A percentile compares a stretch with the other conserved stretches of the same genome.
phyloP scores from a whole-genome alignment of 2,113 vertebrate species.

The Dicrurus megarhynchus region DNA sequence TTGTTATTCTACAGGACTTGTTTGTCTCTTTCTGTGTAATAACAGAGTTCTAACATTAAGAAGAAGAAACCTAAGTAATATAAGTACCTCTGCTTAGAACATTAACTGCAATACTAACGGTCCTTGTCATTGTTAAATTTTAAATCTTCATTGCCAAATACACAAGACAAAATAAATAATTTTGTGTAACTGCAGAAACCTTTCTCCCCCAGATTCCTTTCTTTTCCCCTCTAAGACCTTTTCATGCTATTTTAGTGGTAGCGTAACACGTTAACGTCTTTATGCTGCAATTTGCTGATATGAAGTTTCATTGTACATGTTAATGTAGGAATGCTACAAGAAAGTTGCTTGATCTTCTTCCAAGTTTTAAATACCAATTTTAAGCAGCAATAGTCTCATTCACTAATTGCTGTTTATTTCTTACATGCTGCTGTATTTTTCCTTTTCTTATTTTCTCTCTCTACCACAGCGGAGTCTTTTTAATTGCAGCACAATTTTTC shows the following conservation, averaged over 20 bases:
- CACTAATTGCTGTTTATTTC: slow-evolving; percentile 53
- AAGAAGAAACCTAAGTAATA: neutral
- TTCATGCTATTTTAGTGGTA: slow-evolving; percentile 49
- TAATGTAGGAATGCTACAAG: slow-evolving; percentile 21
- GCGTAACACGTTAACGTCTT: slow-evolving; percentile 4
- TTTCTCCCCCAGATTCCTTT: slow-evolving; percentile 32
- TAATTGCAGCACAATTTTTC: slow-evolving; percentile 44
- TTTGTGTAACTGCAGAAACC: neutral
- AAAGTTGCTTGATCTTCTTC: slow-evolving; percentile 52
- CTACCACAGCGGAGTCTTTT: neutral
- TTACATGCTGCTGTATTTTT: slow-evolving; percentile 22
- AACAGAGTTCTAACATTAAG: neutral
- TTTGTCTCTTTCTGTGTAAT: neutral
- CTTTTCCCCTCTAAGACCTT: slow-evolving; percentile 25
- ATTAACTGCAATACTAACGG: neutral
- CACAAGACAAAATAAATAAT: neutral
- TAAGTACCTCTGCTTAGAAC: neutral
- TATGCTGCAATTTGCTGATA: slow-evolving; percentile 54
- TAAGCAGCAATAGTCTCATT: slow-evolving; percentile 35
- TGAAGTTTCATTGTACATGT: slow-evolving; percentile 34
- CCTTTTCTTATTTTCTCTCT: slow-evolving; percentile 17
- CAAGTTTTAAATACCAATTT: slow-evolving; percentile 52
- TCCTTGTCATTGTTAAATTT: neutral
- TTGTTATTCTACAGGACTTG: neutral
- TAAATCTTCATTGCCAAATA: slow-evolving; percentile 18